A percentile compares a stretch with the other conserved stretches of the same genome.
These are phyloP conservation scores for Agapostemon virescens DNA, from an alignment of 2,888 invertebrate species.

Conservation along the genomic window DNA sequence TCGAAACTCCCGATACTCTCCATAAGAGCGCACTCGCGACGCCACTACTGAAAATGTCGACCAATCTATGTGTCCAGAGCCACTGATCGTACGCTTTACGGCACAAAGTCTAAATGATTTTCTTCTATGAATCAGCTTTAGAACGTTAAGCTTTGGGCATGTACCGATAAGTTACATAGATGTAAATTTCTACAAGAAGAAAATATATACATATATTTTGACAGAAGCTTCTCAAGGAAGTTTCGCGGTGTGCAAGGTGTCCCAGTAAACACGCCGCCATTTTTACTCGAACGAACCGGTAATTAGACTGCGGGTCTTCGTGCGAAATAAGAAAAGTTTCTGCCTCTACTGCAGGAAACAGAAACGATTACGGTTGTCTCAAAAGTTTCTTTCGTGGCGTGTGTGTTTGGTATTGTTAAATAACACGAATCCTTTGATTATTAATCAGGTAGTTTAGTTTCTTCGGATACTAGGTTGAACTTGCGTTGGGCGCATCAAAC, in stretches of 20 bases:
- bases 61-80: slow-evolving; percentile 78
- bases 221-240: slow-evolving; percentile 54
- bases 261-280: neutral
- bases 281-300: neutral
- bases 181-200: slow-evolving; percentile 63
- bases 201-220: slow-evolving; percentile 63
- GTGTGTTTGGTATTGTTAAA: too few relatives aligned
- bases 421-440: neutral
- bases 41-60: slow-evolving; percentile 71
- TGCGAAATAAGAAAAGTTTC: neutral
- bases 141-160: slow-evolving; percentile 59
- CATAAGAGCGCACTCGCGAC: slow-evolving; percentile 61
- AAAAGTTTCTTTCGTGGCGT: neutral
- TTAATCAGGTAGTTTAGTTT: neutral
- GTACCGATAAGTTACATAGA: slow-evolving; percentile 62
- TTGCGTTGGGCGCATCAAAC: too few relatives aligned
- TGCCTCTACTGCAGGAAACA: neutral
- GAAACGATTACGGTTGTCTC: neutral
- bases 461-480: neutral
- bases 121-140: slow-evolving; percentile 54
- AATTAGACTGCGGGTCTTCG: neutral
- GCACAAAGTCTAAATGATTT: slow-evolving; percentile 46
- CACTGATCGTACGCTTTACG: slow-evolving; percentile 41
- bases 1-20: slow-evolving; percentile 42
- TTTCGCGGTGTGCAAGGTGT: slow-evolving; percentile 11